phyloP scores from a whole-genome alignment of 2,113 vertebrate species.

The Nothoprocta pentlandii region DNA sequence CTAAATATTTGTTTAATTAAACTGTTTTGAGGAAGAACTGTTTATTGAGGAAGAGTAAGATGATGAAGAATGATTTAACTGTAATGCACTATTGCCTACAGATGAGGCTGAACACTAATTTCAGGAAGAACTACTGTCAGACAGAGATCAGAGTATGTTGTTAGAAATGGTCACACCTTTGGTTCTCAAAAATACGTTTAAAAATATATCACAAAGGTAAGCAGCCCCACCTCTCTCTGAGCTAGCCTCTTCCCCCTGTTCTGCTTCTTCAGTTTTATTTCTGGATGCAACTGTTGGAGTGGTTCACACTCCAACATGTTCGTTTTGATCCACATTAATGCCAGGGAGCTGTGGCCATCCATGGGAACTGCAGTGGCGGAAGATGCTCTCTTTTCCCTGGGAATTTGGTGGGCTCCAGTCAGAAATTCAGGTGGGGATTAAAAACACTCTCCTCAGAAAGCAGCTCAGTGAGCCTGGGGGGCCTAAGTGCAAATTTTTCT shows the following conservation, averaged over 20 bases:
- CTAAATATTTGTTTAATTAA: conserved; percentile 51
- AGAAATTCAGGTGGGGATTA: not conserved
- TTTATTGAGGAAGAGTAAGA: conserved; percentile 27
- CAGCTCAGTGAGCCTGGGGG: not conserved
- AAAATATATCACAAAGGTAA: not conserved
- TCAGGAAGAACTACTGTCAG: not conserved
- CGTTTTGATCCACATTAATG: not conserved
- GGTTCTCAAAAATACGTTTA: not conserved
- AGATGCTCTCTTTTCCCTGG: not conserved
- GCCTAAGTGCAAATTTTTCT: not conserved
- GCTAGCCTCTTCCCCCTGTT: not conserved
- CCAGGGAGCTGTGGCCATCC: not conserved
- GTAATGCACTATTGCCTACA: not conserved
- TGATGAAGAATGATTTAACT: conserved; percentile 9
- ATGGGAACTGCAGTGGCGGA: not conserved
- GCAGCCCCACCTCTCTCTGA: not conserved
- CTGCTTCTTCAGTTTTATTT: not conserved
- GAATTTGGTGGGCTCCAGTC: not conserved
- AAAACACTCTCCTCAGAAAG: not conserved
- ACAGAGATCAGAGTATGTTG: not conserved
- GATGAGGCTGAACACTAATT: not conserved
- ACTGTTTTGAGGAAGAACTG: not conserved
- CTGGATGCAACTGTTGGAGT: not conserved
- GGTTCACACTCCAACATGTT: not conserved
- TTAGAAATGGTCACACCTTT: not conserved